Evolutionary conservation across 2,888 invertebrate species (phyloP), one percentile per base, ranked within the genome.

Genomic region (Dinocampus coccinellae): DNA sequence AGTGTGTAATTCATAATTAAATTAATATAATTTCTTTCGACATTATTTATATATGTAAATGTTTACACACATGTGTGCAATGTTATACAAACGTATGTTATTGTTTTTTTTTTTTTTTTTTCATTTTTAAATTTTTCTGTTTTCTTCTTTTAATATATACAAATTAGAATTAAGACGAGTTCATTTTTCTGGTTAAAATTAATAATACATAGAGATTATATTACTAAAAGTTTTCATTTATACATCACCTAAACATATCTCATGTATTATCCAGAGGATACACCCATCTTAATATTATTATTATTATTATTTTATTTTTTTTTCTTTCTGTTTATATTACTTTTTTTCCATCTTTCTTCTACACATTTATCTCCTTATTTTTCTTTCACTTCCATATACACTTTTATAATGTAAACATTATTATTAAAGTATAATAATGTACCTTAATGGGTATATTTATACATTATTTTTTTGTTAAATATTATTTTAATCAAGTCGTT

Each of bases 401-500:
- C 11, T 55, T 24, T 10, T 24, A 3, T n/a, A n/a, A n/a, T n/a
- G n/a, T n/a, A n/a, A n/a, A n/a, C 29, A 57, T 26, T 57, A 57
- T 57, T 26, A 29, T 1, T 0, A 4, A 4, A 29, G 2, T 26
- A 47, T 42, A 47, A 24, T 62, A 36, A 62, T 22, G n/a, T 39
- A 20, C 9, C 16, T 16, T 39, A 26, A 22, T 24, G 76, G 77
- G 76, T 77, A 74, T 70, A 77, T 72, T 76, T 75, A 63, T 26
- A 62, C 20, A n/a, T 69, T 57, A 63, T 63, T 55, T 55, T 26
- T 65, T 24, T 26, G 22, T 82, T 82, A 81, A 80, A 82, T 81
- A 84, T 78, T 79, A 80, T 79, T 6, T 79, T 80, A 80, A 82
- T 82, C 81, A 81, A 84, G 82, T 85, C 85, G 85, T 85, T 85